Conservation (phyloP, 2,888 invertebrate species). For the Resseliella maxima region DNA sequence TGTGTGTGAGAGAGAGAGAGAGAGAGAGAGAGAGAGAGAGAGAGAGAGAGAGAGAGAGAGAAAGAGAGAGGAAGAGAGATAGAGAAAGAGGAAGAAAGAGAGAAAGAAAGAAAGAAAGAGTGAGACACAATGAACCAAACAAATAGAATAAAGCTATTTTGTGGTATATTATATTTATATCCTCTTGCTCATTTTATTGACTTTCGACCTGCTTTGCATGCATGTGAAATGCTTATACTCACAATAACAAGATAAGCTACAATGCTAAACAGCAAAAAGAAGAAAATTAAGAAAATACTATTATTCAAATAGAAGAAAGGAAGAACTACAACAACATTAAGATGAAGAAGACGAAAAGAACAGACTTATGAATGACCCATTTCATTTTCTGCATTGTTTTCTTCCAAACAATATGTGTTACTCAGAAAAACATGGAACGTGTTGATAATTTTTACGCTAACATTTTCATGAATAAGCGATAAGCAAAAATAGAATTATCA, state of each 20-base stretch:
- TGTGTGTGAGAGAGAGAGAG: neutral
- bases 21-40: neutral
- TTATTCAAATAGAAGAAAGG: neutral
- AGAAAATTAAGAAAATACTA: neutral
- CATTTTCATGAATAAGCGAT: neutral
- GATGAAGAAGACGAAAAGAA: neutral
- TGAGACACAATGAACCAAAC: neutral
- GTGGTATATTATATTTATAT: slow-evolving; percentile 2
- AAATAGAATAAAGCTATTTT: too few relatives aligned
- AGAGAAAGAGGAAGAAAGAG: neutral
- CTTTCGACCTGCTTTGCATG: neutral
- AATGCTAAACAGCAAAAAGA: neutral
- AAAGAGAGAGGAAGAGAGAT: neutral
- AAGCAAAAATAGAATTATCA: neutral
- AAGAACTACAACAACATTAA: neutral
- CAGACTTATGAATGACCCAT: neutral
- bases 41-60: neutral
- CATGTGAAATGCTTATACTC: neutral
- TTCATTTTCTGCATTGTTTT: slow-evolving; percentile 2
- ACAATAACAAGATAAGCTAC: slow-evolving; percentile 1
- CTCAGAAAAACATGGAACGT: neutral
- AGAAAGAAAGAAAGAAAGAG: neutral
- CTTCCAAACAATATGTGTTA: neutral
- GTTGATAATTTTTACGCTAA: neutral
- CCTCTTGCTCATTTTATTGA: neutral